phyloP scores from a whole-genome alignment of 2,888 invertebrate species.

The Ectemnius cavifrons region DNA sequence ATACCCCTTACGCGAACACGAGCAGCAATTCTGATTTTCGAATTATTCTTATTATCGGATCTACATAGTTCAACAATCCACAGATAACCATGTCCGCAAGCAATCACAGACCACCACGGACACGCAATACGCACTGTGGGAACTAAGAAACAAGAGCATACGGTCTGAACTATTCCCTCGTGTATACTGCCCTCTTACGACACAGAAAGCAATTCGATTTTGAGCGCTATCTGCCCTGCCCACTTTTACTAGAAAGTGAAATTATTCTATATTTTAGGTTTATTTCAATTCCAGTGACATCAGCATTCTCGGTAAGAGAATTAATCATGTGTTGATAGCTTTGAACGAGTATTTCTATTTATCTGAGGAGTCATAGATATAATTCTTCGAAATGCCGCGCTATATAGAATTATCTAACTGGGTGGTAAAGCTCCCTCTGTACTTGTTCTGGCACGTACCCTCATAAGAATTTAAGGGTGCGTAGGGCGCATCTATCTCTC shows the following conservation, averaged over 20 bases:
- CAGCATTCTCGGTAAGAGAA: too few species aligned
- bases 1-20: constrained; percentile 35
- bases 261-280: too few species aligned
- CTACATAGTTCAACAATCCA: constrained; percentile 54
- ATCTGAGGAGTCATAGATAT: too few species aligned
- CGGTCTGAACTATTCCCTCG: not conserved
- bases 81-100: constrained; percentile 46
- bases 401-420: too few species aligned
- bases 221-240: too few species aligned
- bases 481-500: constrained; percentile 22
- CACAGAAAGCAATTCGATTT: too few species aligned
- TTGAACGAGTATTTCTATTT: too few species aligned
- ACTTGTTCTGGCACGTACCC: not conserved
- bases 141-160: constrained; percentile 25
- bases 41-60: constrained; percentile 41
- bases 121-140: constrained; percentile 26
- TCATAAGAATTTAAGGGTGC: not conserved
- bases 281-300: too few species aligned
- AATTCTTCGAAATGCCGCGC: too few species aligned
- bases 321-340: too few species aligned
- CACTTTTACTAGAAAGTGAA: too few species aligned
- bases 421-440: too few species aligned
- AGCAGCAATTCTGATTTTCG: constrained; percentile 36
- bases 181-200: constrained; percentile 3
- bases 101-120: constrained; percentile 41